Evolutionary conservation across 2,888 invertebrate genomes (phyloP).

Genomic region (Ferrisia virgata): DNA sequence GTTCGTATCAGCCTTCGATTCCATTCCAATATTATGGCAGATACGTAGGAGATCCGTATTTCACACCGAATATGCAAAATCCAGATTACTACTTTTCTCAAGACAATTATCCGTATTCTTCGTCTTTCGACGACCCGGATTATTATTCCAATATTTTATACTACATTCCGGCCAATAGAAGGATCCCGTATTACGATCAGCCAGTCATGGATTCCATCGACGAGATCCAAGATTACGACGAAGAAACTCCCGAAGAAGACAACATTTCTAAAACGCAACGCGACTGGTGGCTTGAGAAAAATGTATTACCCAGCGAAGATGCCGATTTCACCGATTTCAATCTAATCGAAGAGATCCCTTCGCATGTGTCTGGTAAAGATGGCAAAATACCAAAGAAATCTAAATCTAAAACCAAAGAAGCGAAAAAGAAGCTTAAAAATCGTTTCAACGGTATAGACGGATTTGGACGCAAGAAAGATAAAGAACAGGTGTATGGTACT

Average conservation of each 20-base stretch:
- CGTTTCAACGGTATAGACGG: slow-evolving; percentile 34
- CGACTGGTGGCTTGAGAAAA: slow-evolving; percentile 35
- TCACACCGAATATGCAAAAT: background rate
- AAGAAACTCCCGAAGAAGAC: slow-evolving; percentile 27
- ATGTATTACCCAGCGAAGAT: slow-evolving; percentile 5
- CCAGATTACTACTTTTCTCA: slow-evolving; percentile 36
- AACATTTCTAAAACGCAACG: background rate
- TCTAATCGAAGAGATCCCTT: background rate
- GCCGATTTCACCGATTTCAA: slow-evolving; percentile 16
- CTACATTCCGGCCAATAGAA: slow-evolving; percentile 32
- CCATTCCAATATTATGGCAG: slow-evolving; percentile 36
- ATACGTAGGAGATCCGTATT: slow-evolving; percentile 38
- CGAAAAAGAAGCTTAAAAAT: background rate
- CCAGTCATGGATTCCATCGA: slow-evolving; percentile 21
- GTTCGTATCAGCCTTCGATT: slow-evolving; percentile 32
- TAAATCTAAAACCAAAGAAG: background rate
- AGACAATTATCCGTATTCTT: slow-evolving; percentile 35
- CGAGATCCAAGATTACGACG: slow-evolving; percentile 37
- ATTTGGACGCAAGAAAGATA: slow-evolving; percentile 32
- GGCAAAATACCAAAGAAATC: background rate
- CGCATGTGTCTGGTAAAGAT: background rate
- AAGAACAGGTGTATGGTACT: slow-evolving; percentile 21
- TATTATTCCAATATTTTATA: slow-evolving; percentile 43
- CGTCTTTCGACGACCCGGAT: slow-evolving; percentile 39
- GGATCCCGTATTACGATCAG: slow-evolving; percentile 26